Evolutionary conservation across 2,797 vertebrate genomes (phyloP), one percentile per base, ranked within the genome.

Genomic region (Linurgus olivaceus): DNA sequence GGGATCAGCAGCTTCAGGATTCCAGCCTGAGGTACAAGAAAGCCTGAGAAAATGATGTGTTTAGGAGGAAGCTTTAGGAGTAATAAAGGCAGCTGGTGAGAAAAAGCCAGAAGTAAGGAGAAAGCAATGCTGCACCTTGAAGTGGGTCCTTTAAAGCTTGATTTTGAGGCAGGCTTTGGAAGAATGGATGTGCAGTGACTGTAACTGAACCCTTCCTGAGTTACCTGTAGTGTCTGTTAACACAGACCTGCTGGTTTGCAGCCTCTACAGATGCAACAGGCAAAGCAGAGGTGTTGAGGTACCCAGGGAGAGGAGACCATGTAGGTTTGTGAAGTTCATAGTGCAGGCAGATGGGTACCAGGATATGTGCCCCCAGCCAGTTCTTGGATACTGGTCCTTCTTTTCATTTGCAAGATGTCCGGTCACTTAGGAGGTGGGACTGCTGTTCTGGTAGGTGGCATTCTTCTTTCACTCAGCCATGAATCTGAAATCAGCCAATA

Each of bases 21-120:
- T 94, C 66, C 54, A 92, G 86, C 66, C 82, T 78, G 47, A 92
- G 91, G 84, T 80, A 87, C 2, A 24, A 92, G 91, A 80, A 80
- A 55, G 78, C 6, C 0, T 79, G 84, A 89, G 87, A 95, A 94
- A 91, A 92, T 62, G 20, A 91, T 81, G 65, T 80, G 89, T 93
- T 89, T 80, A 88, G 88, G 63, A 92, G 80, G 63, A 90, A 92
- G 74, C 80, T 93, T 85, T 84, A 75, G 66, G 45, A 84, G 38
- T 71, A 86, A 90, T 90, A 91, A 92, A 86, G 51, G 44, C 82
- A 94, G 47, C 58, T 55, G 18, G 66, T 62, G 61, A 93, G 37
- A 54, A 50, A 82, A 83, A 90, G 68, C 28, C 75, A 70, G 47
- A 74, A 72, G 58, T 67, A 58, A 92, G 63, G 76, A 77, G 42